Evolutionary conservation across 2,888 invertebrate genomes (phyloP).

Genomic region (Cartodere bifasciata): DNA sequence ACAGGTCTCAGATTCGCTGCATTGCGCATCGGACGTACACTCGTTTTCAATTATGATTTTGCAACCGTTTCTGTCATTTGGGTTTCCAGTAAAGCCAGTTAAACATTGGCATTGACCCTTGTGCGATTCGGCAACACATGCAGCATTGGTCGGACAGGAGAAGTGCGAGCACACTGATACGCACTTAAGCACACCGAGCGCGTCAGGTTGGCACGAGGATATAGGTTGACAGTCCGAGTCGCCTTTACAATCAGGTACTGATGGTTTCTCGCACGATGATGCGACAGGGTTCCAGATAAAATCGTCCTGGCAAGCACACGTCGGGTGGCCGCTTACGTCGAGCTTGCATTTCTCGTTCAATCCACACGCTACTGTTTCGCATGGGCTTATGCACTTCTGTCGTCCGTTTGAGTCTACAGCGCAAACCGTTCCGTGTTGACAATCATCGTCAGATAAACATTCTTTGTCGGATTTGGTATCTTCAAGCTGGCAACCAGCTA

Average conservation of each 20-base stretch:
- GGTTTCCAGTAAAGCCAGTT: constrained; percentile 75
- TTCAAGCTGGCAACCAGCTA: constrained; percentile 64
- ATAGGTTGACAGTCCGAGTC: constrained; percentile 58
- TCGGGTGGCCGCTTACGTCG: constrained; percentile 51
- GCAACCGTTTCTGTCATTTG: constrained; percentile 83
- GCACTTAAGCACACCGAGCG: constrained; percentile 75
- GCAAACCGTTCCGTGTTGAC: constrained; percentile 58
- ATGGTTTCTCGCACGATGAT: constrained; percentile 75
- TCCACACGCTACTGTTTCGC: constrained; percentile 69
- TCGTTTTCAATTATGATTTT: constrained; percentile 56
- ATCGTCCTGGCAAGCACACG: constrained; percentile 66
- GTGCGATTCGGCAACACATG: constrained; percentile 62
- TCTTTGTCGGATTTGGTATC: constrained; percentile 45
- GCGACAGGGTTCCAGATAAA: constrained; percentile 74
- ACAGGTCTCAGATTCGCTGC: constrained; percentile 72
- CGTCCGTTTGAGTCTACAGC: constrained; percentile 47
- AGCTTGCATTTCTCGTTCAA: constrained; percentile 69
- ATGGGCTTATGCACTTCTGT: constrained; percentile 63
- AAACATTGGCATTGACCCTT: constrained; percentile 73
- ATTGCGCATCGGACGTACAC: constrained; percentile 69
- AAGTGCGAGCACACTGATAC: constrained; percentile 63
- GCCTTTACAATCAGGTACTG: constrained; percentile 64
- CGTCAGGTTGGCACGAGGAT: constrained; percentile 70
- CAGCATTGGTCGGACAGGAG: constrained; percentile 73
- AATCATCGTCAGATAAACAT: constrained; percentile 59